A percentile compares a stretch with the other conserved stretches of the same genome.
phyloP scores from a whole-genome alignment of 1,140 invertebrate genomes.

The Drosophila miranda region DNA sequence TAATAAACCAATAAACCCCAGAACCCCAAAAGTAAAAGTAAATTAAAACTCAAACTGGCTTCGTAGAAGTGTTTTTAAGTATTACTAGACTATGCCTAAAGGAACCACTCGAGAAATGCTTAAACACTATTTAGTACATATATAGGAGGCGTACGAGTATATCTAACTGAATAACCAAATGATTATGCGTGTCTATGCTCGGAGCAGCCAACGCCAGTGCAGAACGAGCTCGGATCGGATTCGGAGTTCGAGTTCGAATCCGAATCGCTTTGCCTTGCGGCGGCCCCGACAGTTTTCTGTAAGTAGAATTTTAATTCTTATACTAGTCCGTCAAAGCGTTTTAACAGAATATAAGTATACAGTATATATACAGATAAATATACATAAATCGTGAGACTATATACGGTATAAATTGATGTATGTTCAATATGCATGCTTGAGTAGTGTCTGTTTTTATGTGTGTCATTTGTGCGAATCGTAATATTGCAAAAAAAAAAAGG shows the following conservation, averaged over 20 bases:
- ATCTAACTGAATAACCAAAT: slow-evolving; percentile 37
- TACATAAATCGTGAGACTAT: slow-evolving; percentile 9
- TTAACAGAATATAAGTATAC: slow-evolving; percentile 15
- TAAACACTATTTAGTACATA: slow-evolving; percentile 41
- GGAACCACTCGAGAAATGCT: slow-evolving; percentile 33
- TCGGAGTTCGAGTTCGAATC: not conserved
- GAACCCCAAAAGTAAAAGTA: slow-evolving; percentile 20
- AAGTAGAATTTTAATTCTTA: slow-evolving; percentile 43
- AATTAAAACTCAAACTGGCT: slow-evolving; percentile 73
- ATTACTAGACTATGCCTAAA: slow-evolving; percentile 67
- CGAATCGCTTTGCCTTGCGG: slow-evolving; percentile 15
- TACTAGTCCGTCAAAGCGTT: slow-evolving; percentile 36
- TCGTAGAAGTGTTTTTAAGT: slow-evolving; percentile 81
- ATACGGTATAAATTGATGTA: slow-evolving; percentile 17
- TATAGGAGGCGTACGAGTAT: slow-evolving; percentile 10
- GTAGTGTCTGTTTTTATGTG: slow-evolving; percentile 62
- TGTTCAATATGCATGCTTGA: slow-evolving; percentile 53
- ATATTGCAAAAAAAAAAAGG: slow-evolving; percentile 12
- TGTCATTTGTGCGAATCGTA: slow-evolving; percentile 38
- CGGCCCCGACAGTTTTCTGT: slow-evolving; percentile 15
- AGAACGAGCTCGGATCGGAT: slow-evolving; percentile 1
- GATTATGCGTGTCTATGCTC: slow-evolving; percentile 41
- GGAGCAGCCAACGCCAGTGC: slow-evolving; percentile 1
- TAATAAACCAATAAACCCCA: slow-evolving; percentile 9
- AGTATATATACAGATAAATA: slow-evolving; percentile 5